Base-by-base conservation (phyloP, 1,140 invertebrate species). In the Platorchestia sp. region DNA sequence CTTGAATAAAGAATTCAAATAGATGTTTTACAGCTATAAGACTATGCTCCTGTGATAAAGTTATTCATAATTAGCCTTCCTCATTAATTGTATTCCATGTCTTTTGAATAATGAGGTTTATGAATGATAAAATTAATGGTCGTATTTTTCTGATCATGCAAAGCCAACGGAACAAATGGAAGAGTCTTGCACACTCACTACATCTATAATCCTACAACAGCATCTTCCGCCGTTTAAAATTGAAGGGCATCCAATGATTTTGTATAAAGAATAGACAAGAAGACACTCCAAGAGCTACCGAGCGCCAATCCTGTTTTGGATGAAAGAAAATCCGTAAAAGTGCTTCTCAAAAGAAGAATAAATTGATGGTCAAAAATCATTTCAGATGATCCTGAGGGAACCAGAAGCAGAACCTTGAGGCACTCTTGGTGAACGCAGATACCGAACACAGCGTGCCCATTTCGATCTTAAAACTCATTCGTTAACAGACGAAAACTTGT, bases 321-420 rank as follows among this genome's bases (percentile, higher is more conserved):
- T 93, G 43, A 45, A 93, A 45, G 91, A 45, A 42, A 45, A 40
- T 45, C 91, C 91, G 45, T 93, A 93, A 93, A 93, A 93, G 43
- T 45, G 91, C 91, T 47, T 93, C 91, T 93, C 91, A 93, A 93
- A 45, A 40, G 91, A 93, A 93, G 91, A 93, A 93, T 93, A 93
- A 93, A 93, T 93, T 93, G 91, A 93, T 93, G 91, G 91, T 93
- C 91, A 93, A 93, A 90, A 93, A 93, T 93, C 45, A 93, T 45
- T 93, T 36, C 45, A 44, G 91, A 93, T 93, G 91, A 93, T 45
- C 91, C 16, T 44, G 91, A 93, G 91, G 36, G 40, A 45, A 40
- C 44, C 7, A 40, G 47, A 41, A 44, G 41, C 59, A 10, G 59
- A 14, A 36, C 59, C 59, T 75, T 75, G 59, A 75, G 27, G 59